Conservation (phyloP, 2,888 invertebrate genomes). For the Zelleria hepariella region DNA sequence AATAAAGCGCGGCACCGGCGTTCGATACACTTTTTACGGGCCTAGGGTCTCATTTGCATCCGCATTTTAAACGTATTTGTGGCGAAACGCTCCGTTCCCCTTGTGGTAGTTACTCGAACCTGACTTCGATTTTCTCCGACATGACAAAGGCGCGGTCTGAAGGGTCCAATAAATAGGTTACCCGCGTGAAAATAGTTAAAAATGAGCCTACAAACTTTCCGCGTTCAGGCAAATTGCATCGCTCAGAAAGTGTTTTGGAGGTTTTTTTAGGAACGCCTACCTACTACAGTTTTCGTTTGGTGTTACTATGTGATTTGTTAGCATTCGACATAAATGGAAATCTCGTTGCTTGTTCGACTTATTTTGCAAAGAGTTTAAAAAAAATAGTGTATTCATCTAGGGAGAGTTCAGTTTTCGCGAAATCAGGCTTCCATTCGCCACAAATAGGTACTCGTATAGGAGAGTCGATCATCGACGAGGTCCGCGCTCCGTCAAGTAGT, state of each 20-base stretch:
- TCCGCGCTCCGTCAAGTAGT: neutral
- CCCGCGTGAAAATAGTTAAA: constrained; percentile 60
- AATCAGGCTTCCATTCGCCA: too few relatives aligned
- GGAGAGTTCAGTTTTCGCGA: too few relatives aligned
- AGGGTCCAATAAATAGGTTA: constrained; percentile 62
- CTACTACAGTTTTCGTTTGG: too few relatives aligned
- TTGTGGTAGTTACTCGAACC: constrained; percentile 39
- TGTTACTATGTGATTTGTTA: constrained; percentile 35
- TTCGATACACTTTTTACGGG: constrained; percentile 54
- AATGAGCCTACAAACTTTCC: constrained; percentile 32
- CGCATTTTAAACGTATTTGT: constrained; percentile 63
- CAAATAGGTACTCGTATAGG: neutral
- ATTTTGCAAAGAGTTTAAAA: too few relatives aligned
- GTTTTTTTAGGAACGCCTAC: too few relatives aligned
- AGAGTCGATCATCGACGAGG: neutral
- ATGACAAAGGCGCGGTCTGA: constrained; percentile 69
- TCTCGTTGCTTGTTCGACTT: neutral
- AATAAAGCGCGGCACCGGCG: constrained; percentile 48
- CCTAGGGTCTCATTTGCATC: constrained; percentile 63
- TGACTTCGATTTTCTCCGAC: constrained; percentile 64
- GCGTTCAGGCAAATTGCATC: constrained; percentile 34
- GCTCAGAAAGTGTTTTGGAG: constrained; percentile 25
- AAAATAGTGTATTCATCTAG: too few relatives aligned
- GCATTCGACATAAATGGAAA: constrained; percentile 14
- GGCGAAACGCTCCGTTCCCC: constrained; percentile 49